These are phyloP conservation scores for Neocrepidodera transversa DNA, from an alignment of 2,888 invertebrate genomes.

Conservation along the genomic window DNA sequence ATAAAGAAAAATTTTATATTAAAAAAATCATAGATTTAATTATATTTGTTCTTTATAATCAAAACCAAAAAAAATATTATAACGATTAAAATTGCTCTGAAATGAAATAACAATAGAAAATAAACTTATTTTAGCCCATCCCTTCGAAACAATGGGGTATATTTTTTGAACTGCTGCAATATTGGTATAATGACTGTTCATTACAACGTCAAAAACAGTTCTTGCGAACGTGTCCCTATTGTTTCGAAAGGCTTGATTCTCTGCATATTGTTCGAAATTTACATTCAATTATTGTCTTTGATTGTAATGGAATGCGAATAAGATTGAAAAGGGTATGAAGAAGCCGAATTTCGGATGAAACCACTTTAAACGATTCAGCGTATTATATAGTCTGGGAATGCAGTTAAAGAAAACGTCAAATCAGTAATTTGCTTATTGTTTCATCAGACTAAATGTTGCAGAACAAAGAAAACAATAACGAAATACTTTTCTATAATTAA, in stretches of 20 bases:
- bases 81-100: too few relatives aligned
- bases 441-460: too few relatives aligned
- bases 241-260: constrained; percentile 32
- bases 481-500: too few relatives aligned
- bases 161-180: constrained; percentile 8
- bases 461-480: too few relatives aligned
- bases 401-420: not conserved
- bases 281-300: constrained; percentile 35
- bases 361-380: constrained; percentile 5
- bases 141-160: not conserved
- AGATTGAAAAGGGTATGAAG: constrained; percentile 10
- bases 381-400: constrained; percentile 3
- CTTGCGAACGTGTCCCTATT: constrained; percentile 30
- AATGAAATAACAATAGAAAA: too few relatives aligned
- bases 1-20: too few relatives aligned
- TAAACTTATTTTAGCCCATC: not conserved
- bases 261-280: constrained; percentile 28
- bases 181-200: constrained; percentile 29
- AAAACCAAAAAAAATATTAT: too few relatives aligned
- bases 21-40: too few relatives aligned
- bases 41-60: too few relatives aligned
- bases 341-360: constrained; percentile 6
- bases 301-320: constrained; percentile 22
- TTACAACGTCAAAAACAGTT: constrained; percentile 34
- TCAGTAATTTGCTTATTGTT: too few relatives aligned